Conservation (phyloP, 2,113 vertebrate species). For the Engraulis encrasicolus region DNA sequence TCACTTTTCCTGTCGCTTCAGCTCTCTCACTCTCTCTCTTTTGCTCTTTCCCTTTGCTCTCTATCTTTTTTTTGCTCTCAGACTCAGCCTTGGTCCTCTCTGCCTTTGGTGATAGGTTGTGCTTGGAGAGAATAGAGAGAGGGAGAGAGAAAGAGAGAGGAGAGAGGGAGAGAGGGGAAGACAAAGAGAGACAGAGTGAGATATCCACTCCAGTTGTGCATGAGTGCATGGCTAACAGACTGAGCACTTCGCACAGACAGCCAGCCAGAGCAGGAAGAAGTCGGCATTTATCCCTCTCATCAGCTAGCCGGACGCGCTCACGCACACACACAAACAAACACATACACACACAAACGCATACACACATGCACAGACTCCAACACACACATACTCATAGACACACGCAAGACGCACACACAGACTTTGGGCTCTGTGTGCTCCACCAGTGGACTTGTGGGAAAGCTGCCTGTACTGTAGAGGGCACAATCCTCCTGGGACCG, state of each 20-base stretch:
- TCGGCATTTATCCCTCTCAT: conserved; percentile 37
- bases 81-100: conserved; percentile 25
- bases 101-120: conserved; percentile 62
- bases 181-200: not conserved
- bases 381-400: no score
- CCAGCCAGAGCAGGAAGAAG: conserved; percentile 40
- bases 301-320: not conserved
- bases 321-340: not conserved
- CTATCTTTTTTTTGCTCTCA: conserved; percentile 36
- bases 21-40: conserved; percentile 39
- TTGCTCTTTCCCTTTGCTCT: conserved; percentile 32
- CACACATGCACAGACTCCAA: no score
- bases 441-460: conserved; percentile 40
- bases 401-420: no score
- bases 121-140: conserved; percentile 55
- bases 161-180: conserved; percentile 27
- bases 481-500: conserved; percentile 23
- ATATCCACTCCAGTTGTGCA: not conserved
- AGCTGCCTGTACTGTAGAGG: conserved; percentile 26
- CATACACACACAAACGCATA: not conserved
- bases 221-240: not conserved
- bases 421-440: not conserved
- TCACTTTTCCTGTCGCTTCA: not conserved
- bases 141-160: not conserved
- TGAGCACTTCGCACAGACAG: conserved; percentile 5